These are phyloP conservation scores for Furcula furcula DNA, from an alignment of 2,888 invertebrate species.

Conservation along the genomic window DNA sequence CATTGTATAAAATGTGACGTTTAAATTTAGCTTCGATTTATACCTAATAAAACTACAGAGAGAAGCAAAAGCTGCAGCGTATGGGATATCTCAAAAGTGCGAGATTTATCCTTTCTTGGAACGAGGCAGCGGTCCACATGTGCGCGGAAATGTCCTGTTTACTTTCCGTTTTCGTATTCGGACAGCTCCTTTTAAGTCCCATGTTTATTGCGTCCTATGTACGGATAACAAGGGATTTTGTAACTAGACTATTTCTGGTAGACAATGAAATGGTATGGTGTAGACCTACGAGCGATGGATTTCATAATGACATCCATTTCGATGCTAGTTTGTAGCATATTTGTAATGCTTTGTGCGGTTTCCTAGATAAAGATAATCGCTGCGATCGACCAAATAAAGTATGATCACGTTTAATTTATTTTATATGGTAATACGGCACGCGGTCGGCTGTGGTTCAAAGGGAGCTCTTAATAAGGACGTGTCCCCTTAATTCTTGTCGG, in stretches of 20 bases:
- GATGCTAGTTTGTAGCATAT: slow-evolving; percentile 29
- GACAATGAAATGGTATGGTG: slow-evolving; percentile 47
- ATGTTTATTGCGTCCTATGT: slow-evolving; percentile 54
- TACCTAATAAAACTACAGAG: slow-evolving; percentile 26
- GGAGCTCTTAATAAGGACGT: slow-evolving; percentile 64
- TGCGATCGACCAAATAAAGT: slow-evolving; percentile 28
- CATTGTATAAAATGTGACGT: slow-evolving; percentile 21
- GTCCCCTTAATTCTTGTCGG: slow-evolving; percentile 56
- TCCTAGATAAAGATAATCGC: slow-evolving; percentile 27
- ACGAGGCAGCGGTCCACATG: slow-evolving; percentile 43
- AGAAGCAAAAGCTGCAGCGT: slow-evolving; percentile 32
- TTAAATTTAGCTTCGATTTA: slow-evolving; percentile 26
- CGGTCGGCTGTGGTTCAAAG: slow-evolving; percentile 54
- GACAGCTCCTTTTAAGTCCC: slow-evolving; percentile 63
- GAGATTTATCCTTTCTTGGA: slow-evolving; percentile 45
- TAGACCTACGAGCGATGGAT: slow-evolving; percentile 43
- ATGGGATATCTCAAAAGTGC: slow-evolving; percentile 42
- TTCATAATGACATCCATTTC: slow-evolving; percentile 41
- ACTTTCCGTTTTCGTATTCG: slow-evolving; percentile 62
- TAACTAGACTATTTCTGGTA: slow-evolving; percentile 57
- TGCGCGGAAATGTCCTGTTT: slow-evolving; percentile 69
- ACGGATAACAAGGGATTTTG: slow-evolving; percentile 61
- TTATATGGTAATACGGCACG: slow-evolving; percentile 58
- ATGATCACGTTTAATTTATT: slow-evolving; percentile 47
- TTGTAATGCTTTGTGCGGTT: slow-evolving; percentile 29